Evolutionary conservation across 1,140 invertebrate genomes (phyloP).

Genomic region (Alviniconcha marisindica): DNA sequence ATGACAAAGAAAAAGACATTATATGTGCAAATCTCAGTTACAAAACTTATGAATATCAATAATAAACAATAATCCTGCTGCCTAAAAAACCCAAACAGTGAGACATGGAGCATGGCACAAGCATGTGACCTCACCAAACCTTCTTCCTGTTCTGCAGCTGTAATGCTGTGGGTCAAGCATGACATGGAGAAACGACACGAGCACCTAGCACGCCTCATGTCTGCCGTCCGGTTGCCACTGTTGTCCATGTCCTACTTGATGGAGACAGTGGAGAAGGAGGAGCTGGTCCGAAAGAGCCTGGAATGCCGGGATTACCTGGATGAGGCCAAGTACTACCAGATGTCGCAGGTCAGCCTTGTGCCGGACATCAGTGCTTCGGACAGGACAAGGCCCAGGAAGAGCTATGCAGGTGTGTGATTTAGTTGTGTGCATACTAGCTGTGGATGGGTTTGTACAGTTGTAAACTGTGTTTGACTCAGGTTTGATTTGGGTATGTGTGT

Average conservation of each 20-base stretch:
- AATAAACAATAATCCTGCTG: too few species aligned
- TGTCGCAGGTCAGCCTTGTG: slow-evolving; percentile 71
- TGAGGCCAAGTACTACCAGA: slow-evolving; percentile 73
- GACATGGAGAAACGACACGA: slow-evolving; percentile 54
- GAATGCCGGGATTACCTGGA: slow-evolving; percentile 74
- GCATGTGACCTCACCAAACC: background rate
- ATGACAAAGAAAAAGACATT: too few species aligned
- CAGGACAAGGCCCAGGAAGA: slow-evolving; percentile 72
- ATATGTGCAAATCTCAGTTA: too few species aligned
- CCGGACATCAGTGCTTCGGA: slow-evolving; percentile 65
- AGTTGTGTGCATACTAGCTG: too few species aligned
- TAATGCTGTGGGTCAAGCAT: slow-evolving; percentile 72
- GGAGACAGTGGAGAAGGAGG: slow-evolving; percentile 70
- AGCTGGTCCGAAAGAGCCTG: slow-evolving; percentile 68
- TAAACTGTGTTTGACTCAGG: background rate
- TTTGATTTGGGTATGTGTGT: background rate
- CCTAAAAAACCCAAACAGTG: too few species aligned
- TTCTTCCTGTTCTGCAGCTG: slow-evolving; percentile 38
- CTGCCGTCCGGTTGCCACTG: slow-evolving; percentile 72
- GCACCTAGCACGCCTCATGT: slow-evolving; percentile 66
- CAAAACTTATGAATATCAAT: too few species aligned
- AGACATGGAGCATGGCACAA: too few species aligned
- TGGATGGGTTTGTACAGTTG: too few species aligned
- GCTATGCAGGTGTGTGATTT: slow-evolving; percentile 76
- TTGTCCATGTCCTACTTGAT: slow-evolving; percentile 69